Evolutionary conservation across 2,797 vertebrate genomes (phyloP).

Genomic region (Artibeus jamaicensis): DNA sequence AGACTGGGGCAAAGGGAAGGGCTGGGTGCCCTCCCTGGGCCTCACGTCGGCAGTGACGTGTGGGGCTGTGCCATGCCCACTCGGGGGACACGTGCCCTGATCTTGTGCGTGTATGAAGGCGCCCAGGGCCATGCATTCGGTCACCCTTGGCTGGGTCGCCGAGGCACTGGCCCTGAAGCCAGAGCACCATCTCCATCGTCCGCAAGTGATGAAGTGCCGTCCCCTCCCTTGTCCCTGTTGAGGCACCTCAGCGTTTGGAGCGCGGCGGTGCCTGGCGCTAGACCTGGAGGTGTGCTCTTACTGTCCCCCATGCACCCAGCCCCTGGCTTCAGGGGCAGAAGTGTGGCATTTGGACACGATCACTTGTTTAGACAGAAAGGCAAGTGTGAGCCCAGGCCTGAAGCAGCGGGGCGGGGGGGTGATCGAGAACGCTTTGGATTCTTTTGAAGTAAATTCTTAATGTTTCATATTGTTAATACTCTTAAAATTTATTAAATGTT

Average conservation of each 20-base stretch:
- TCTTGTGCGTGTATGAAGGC: not conserved
- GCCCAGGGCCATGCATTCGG: accelerated
- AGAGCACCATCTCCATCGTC: accelerated
- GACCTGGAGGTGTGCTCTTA: too few species aligned
- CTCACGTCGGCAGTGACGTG: not conserved
- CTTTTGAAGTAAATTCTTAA: conserved; percentile 77
- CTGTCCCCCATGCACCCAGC: not conserved
- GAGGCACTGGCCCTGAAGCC: not conserved
- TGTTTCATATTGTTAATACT: conserved; percentile 85
- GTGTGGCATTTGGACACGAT: not conserved
- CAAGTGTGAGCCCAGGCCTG: not conserved
- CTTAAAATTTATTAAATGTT: conserved; percentile 82
- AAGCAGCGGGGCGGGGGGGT: not conserved
- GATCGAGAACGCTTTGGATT: conserved; percentile 57
- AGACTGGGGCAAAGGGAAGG: not conserved
- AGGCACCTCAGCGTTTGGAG: not conserved
- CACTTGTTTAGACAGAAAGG: not conserved
- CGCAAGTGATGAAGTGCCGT: accelerated
- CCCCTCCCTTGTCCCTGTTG: not conserved
- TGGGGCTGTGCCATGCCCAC: not conserved
- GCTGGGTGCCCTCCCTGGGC: not conserved
- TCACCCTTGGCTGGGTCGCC: not conserved
- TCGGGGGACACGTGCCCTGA: not conserved
- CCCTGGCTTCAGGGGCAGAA: not conserved
- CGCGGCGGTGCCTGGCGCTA: not conserved